Evolutionary conservation across 2,797 vertebrate species (phyloP).

Genomic region (Distichodus sexfasciatus): DNA sequence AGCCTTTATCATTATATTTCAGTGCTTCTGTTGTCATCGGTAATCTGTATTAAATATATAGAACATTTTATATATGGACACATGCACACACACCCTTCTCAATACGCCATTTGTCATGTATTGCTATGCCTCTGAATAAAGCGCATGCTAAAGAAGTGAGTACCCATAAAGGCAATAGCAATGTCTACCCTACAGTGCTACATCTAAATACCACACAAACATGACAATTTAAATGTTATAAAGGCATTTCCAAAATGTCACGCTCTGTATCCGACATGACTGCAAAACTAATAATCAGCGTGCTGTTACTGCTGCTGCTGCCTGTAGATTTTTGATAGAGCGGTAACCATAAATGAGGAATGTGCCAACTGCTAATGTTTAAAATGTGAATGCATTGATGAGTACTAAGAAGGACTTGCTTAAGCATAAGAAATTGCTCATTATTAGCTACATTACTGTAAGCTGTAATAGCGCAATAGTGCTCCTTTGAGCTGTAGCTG

Average conservation of each 20-base stretch:
- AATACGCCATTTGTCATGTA: no score
- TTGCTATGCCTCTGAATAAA: no score
- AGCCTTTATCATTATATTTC: not conserved
- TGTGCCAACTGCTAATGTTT: not conserved
- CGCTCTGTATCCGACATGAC: not conserved
- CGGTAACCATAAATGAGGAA: not conserved
- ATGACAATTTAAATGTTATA: constrained; percentile 5
- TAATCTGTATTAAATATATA: no score
- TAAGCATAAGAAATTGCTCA: no score
- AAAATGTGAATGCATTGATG: no score
- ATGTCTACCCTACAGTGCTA: not conserved
- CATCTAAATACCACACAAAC: not conserved
- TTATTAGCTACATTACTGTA: no score
- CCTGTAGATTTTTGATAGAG: not conserved
- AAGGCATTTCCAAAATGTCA: constrained; percentile 25
- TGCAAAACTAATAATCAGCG: not conserved
- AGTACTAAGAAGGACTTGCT: no score
- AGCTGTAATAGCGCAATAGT: no score
- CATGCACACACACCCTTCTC: no score
- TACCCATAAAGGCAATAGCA: not conserved
- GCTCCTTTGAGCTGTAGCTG: no score
- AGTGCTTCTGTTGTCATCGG: not conserved
- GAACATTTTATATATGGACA: no score
- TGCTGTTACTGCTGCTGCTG: not conserved
- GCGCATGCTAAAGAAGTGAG: no score